Percentiles rank a stretch among this genome's conserved stretches.
phyloP scores from a whole-genome alignment of 1,140 invertebrate genomes.

The Carcinoscorpius rotundicauda region DNA sequence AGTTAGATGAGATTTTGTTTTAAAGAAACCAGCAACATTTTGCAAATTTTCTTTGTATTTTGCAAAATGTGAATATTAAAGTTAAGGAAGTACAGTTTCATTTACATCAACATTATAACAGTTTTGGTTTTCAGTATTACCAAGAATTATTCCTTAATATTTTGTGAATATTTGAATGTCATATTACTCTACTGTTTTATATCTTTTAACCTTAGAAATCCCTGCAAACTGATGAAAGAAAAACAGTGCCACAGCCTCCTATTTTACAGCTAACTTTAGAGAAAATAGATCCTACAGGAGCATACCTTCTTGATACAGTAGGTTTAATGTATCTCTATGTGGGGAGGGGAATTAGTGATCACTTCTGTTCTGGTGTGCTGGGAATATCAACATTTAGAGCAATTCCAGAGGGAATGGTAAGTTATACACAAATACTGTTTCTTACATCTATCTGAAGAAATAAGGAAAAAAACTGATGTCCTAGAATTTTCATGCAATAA shows the following conservation, averaged over 20 bases:
- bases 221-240: too few species aligned
- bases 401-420: constrained; percentile 52
- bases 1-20: too few species aligned
- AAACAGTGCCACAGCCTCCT: constrained; percentile 34
- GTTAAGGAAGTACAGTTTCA: background rate
- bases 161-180: too few species aligned
- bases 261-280: constrained; percentile 50
- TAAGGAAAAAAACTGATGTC: background rate
- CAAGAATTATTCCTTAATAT: too few species aligned
- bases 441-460: constrained; percentile 2
- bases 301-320: constrained; percentile 82
- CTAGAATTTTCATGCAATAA: too few species aligned
- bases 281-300: constrained; percentile 69
- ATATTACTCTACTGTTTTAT: too few species aligned
- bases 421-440: constrained; percentile 18
- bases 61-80: background rate
- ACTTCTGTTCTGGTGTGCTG: constrained; percentile 60
- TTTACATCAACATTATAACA: too few species aligned
- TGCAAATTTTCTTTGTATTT: background rate
- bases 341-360: constrained; percentile 59
- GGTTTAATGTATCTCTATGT: constrained; percentile 75
- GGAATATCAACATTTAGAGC: constrained; percentile 47
- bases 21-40: too few species aligned
- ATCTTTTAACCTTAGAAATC: too few species aligned
- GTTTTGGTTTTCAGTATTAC: too few species aligned